A percentile compares a stretch with the other conserved stretches of the same genome.
These are phyloP conservation scores for Tetranychus truncatus DNA, from an alignment of 2,888 invertebrate species.

Conservation along the genomic window DNA sequence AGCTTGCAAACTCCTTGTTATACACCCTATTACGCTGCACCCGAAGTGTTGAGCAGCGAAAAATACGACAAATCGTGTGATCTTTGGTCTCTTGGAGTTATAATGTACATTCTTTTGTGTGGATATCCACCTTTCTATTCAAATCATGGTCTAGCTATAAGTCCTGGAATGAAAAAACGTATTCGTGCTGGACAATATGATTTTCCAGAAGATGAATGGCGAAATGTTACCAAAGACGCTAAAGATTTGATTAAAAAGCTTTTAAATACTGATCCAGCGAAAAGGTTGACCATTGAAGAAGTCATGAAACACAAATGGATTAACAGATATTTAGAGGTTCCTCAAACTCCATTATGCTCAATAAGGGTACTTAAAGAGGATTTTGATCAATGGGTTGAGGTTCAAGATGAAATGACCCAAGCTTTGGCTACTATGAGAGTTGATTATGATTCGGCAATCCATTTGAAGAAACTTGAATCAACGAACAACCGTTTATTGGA, in stretches of 20 bases:
- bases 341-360: slow-evolving; percentile 84
- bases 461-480: slow-evolving; percentile 75
- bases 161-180: slow-evolving; percentile 90
- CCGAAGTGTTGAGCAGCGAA: slow-evolving; percentile 85
- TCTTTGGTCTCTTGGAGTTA: slow-evolving; percentile 95
- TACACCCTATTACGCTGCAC: slow-evolving; percentile 89
- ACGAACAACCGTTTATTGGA: slow-evolving; percentile 79
- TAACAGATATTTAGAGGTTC: slow-evolving; percentile 63
- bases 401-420: slow-evolving; percentile 96
- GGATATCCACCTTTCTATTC: slow-evolving; percentile 99
- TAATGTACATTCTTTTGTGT: slow-evolving; percentile 96
- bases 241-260: slow-evolving; percentile 86
- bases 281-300: slow-evolving; percentile 70
- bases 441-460: slow-evolving; percentile 73
- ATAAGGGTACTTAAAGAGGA: slow-evolving; percentile 71
- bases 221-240: slow-evolving; percentile 71
- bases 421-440: slow-evolving; percentile 95
- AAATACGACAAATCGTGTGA: slow-evolving; percentile 53
- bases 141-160: slow-evolving; percentile 81
- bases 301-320: slow-evolving; percentile 77
- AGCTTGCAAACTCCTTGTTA: slow-evolving; percentile 94
- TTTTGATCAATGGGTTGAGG: slow-evolving; percentile 84
- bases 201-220: slow-evolving; percentile 90
- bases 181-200: slow-evolving; percentile 90
- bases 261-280: slow-evolving; percentile 78